Evolutionary conservation across 2,113 vertebrate species (phyloP).

Genomic region (Parotia lawesii): DNA sequence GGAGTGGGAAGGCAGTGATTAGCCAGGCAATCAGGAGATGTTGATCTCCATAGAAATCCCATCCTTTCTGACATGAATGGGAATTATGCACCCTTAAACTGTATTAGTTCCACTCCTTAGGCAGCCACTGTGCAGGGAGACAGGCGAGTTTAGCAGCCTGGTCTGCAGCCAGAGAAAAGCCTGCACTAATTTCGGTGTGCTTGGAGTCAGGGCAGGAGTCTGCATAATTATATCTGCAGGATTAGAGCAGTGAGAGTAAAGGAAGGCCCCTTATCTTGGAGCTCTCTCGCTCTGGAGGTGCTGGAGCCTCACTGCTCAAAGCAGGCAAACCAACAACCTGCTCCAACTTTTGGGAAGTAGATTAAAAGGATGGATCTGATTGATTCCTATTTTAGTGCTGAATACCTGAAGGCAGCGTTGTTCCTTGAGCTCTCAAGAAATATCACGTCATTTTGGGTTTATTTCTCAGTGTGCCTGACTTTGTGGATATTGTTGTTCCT

Average conservation of each 20-base stretch:
- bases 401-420: not conserved
- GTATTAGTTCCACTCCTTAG: slow-evolving; percentile 1
- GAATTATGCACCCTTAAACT: not conserved
- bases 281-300: not conserved
- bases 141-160: not conserved
- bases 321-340: not conserved
- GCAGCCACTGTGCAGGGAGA: not conserved
- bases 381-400: not conserved
- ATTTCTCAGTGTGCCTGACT: not conserved
- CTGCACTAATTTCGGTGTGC: not conserved
- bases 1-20: not conserved
- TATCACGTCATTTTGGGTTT: not conserved
- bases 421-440: not conserved
- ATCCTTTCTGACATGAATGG: not conserved
- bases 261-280: not conserved
- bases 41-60: not conserved
- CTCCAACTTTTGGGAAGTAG: not conserved
- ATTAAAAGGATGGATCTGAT: not conserved
- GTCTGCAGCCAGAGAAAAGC: not conserved
- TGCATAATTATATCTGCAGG: not conserved
- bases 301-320: not conserved
- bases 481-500: not conserved
- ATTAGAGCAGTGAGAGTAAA: not conserved
- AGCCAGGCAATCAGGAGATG: not conserved
- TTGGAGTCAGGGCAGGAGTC: not conserved